phyloP scores from a whole-genome alignment of 2,797 vertebrate species.

The Megalops cyprinoides region DNA sequence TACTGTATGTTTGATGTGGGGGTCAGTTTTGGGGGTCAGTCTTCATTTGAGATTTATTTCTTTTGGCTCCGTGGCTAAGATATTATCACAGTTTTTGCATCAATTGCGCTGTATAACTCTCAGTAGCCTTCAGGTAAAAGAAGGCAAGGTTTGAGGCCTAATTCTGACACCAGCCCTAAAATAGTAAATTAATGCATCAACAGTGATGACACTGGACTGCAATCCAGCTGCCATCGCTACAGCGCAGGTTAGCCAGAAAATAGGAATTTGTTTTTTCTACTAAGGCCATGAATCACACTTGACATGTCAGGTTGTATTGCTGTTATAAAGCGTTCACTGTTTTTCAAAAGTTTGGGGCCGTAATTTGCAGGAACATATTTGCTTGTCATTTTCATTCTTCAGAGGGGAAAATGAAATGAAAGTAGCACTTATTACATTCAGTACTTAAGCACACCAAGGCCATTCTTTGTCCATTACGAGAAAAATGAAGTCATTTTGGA shows the following conservation, averaged over 20 bases:
- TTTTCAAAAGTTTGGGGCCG: not conserved
- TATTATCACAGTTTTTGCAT: too few species aligned
- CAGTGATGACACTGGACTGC: not conserved
- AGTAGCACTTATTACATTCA: not conserved
- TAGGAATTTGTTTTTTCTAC: not conserved
- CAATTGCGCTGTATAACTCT: too few species aligned
- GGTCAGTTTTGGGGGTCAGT: too few species aligned
- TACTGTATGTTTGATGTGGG: too few species aligned
- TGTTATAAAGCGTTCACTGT: not conserved
- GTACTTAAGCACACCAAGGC: not conserved
- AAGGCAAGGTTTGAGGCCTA: too few species aligned
- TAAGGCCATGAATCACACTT: not conserved
- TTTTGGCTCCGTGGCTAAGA: too few species aligned
- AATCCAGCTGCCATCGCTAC: not conserved
- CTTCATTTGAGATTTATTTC: too few species aligned
- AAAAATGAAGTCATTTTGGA: not conserved
- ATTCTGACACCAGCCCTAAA: not conserved
- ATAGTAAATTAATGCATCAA: not conserved
- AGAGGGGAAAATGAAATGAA: constrained; percentile 10
- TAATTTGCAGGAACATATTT: not conserved
- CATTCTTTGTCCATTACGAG: not conserved
- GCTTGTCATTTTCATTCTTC: not conserved
- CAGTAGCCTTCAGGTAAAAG: too few species aligned
- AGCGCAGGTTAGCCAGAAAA: not conserved
- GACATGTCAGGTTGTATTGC: too few species aligned